Percentiles rank a stretch among this genome's conserved stretches.
Evolutionary conservation across 1,140 invertebrate genomes (phyloP).

Genomic region (Marisa cornuarietis): DNA sequence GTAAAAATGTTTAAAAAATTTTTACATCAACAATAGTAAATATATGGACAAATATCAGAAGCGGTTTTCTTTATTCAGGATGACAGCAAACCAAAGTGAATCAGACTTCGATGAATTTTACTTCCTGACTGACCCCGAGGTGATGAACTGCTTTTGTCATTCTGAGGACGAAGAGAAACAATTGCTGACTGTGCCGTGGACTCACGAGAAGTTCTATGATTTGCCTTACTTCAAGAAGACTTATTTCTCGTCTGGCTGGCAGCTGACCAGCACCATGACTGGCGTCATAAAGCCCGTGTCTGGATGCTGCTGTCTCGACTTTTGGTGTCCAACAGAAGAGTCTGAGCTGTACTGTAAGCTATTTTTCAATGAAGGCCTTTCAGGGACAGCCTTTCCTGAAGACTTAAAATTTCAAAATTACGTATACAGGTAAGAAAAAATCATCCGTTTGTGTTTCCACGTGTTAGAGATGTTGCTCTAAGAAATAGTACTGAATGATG

Average conservation of each 20-base stretch:
- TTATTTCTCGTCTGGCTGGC: not conserved
- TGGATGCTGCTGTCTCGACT: conserved; percentile 1
- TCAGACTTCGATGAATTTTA: conserved; percentile 1
- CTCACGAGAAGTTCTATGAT: not conserved
- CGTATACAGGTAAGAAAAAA: not conserved
- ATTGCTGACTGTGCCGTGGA: not conserved
- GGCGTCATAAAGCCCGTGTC: not conserved
- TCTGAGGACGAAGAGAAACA: not conserved
- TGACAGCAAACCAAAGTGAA: too few relatives aligned
- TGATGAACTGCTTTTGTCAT: conserved; percentile 14
- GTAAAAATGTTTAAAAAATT: too few relatives aligned
- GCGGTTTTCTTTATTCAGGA: too few relatives aligned
- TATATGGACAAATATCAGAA: too few relatives aligned
- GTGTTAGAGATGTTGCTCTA: too few relatives aligned
- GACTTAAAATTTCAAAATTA: not conserved
- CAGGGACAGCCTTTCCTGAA: not conserved
- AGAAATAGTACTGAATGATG: too few relatives aligned
- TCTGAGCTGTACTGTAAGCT: not conserved
- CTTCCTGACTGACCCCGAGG: conserved; percentile 13
- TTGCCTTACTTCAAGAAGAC: not conserved
- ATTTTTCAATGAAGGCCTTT: not conserved
- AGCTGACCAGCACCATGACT: not conserved
- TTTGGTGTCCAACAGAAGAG: not conserved
- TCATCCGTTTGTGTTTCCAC: too few relatives aligned
- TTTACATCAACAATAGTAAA: too few relatives aligned